Conservation (phyloP, 2,797 vertebrate genomes). For the Phoeniculus purpureus region DNA sequence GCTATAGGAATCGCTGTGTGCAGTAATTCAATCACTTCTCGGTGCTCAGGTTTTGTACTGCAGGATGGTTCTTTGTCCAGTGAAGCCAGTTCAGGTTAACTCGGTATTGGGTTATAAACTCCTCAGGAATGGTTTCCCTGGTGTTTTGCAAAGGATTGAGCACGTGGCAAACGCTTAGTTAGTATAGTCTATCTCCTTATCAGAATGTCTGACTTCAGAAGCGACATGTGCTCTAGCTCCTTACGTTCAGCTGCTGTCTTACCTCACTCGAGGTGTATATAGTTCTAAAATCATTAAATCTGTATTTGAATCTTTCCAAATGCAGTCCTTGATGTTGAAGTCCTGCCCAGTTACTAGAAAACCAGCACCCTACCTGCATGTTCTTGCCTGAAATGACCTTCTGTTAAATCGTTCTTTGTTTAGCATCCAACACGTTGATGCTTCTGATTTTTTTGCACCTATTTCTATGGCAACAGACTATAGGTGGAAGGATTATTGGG, state of each 20-base stretch:
- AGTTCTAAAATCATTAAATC: background rate
- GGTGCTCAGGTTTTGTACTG: background rate
- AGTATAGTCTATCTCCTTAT: background rate
- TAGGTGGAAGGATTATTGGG: background rate
- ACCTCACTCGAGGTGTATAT: background rate
- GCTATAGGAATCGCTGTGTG: background rate
- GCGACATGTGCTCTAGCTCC: background rate
- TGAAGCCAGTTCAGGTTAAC: background rate
- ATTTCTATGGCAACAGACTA: conserved; percentile 59
- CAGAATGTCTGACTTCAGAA: background rate
- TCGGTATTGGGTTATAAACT: background rate
- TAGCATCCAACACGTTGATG: background rate
- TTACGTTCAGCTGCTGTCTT: background rate
- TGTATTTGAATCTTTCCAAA: background rate
- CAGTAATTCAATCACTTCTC: background rate
- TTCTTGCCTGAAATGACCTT: background rate
- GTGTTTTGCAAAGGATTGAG: background rate
- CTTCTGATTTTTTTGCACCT: background rate
- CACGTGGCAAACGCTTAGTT: background rate
- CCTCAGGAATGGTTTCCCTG: background rate
- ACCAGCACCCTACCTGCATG: background rate
- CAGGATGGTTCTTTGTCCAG: background rate
- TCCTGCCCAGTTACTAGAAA: background rate
- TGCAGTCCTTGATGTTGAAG: background rate
- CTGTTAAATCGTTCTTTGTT: background rate